Percentiles rank a stretch among this genome's conserved stretches.
Evolutionary conservation across 2,888 invertebrate genomes (phyloP).

Genomic region (Prosopocoilus inquinatus): DNA sequence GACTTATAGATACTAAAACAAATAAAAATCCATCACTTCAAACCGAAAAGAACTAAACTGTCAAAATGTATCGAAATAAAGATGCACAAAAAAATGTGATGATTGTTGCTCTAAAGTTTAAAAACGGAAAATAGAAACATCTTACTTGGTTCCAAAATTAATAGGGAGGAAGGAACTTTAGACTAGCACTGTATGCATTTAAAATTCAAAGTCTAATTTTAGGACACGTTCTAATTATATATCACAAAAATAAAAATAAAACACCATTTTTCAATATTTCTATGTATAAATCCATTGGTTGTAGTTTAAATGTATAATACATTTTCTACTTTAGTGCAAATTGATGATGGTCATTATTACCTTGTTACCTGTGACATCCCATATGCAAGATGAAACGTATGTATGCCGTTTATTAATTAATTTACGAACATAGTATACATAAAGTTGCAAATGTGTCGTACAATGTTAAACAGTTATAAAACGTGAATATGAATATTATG

Average conservation of each 20-base stretch:
- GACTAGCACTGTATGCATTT: too few species aligned
- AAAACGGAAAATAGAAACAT: too few species aligned
- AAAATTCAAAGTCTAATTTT: too few species aligned
- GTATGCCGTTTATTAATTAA: conserved; percentile 8
- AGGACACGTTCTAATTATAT: too few species aligned
- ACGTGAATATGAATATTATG: neutral
- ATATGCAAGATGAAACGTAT: conserved; percentile 19
- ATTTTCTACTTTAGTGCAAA: conserved; percentile 33
- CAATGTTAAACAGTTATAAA: neutral
- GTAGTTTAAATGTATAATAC: conserved; percentile 34
- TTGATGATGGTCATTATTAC: conserved; percentile 19
- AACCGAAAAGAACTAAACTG: too few species aligned
- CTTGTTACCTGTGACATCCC: conserved; percentile 23
- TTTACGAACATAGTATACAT: conserved; percentile 4
- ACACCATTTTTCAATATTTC: conserved; percentile 34
- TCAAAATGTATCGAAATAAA: too few species aligned
- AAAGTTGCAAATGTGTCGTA: neutral
- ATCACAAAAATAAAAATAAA: conserved; percentile 18
- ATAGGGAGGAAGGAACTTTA: too few species aligned
- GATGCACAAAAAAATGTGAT: too few species aligned
- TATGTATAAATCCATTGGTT: conserved; percentile 40
- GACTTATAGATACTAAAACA: too few species aligned
- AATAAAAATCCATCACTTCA: too few species aligned
- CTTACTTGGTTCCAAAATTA: too few species aligned
- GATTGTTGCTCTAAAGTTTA: too few species aligned